Evolutionary conservation across 1,140 invertebrate genomes (phyloP).

Genomic region (Agrypnia vestita): DNA sequence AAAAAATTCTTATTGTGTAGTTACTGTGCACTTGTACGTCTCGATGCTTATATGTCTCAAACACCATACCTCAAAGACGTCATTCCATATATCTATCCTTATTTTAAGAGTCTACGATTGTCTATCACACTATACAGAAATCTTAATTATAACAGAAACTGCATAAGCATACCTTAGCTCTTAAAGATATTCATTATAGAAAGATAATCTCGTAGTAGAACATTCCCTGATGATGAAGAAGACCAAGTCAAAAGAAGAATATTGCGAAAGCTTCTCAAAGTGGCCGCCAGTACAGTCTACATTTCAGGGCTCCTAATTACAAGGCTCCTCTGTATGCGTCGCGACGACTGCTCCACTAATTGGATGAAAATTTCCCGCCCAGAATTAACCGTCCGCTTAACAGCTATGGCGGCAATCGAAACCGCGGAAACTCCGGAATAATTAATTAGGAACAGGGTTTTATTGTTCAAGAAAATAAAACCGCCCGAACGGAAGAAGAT

Average conservation of each 20-base stretch:
- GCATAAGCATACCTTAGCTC: no score
- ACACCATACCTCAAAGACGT: no score
- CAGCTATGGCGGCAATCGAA: conserved; percentile 31
- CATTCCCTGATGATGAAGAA: background rate
- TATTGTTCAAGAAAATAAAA: conserved; percentile 40
- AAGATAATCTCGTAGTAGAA: no score
- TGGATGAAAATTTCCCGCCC: conserved; percentile 55
- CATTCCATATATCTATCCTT: no score
- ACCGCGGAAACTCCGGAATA: conserved; percentile 44
- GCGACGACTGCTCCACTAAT: conserved; percentile 48
- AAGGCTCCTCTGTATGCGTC: conserved; percentile 43
- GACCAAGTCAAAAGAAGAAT: background rate
- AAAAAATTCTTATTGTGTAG: no score
- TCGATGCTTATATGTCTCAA: no score
- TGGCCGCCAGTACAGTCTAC: background rate
- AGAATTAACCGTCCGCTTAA: conserved; percentile 53
- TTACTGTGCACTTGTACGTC: no score
- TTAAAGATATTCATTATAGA: no score
- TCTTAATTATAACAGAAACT: no score
- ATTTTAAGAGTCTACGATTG: no score
- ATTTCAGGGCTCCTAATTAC: conserved; percentile 1
- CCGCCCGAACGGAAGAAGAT: background rate
- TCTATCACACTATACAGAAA: no score
- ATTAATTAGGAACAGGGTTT: conserved; percentile 51
- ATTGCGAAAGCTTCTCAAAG: background rate